phyloP scores from a whole-genome alignment of 2,113 vertebrate genomes.

The Mus musculus region GRCm39 chr3:40560001-40560500 shows the following conservation, averaged over 20 bases:
- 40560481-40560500: slow-evolving; percentile 25
- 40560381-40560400: slow-evolving; percentile 52
- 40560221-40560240: neutral
- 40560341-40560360: slow-evolving; percentile 41
- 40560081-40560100: slow-evolving; percentile 37
- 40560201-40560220: neutral
- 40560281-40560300: slow-evolving; percentile 11
- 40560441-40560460: slow-evolving; percentile 52
- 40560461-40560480: slow-evolving; percentile 24
- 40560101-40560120: neutral
- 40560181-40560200: neutral
- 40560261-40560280: slow-evolving; percentile 29
- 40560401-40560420: slow-evolving; percentile 30
- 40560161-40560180: neutral
- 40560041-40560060: slow-evolving; percentile 74
- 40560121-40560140: slow-evolving; percentile 7
- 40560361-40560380: slow-evolving; percentile 36
- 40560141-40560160: neutral
- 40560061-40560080: neutral
- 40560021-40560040: slow-evolving; percentile 35
- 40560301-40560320: slow-evolving; percentile 2
- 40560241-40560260: neutral
- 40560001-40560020: slow-evolving; percentile 70
- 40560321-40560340: neutral
- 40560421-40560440: neutral